phyloP scores from a whole-genome alignment of 1,140 invertebrate genomes.

The Drosophila saltans region DNA sequence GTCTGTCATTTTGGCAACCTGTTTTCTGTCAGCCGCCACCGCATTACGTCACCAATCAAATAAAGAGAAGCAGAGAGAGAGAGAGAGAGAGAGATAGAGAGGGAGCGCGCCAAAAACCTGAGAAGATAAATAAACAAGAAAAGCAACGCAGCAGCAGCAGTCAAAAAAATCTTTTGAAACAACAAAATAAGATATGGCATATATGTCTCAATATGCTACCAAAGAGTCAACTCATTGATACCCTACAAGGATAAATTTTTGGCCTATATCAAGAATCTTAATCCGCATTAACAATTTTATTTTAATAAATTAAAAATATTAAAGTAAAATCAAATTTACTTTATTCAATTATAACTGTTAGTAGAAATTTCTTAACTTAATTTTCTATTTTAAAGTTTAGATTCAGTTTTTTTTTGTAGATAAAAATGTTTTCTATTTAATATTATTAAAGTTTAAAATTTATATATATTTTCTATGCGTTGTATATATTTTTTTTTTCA shows the following conservation, averaged over 20 bases:
- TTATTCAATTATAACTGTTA: too few species aligned
- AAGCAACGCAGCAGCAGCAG: neutral
- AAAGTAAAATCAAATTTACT: too few species aligned
- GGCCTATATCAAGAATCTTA: too few species aligned
- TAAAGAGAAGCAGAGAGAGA: slow-evolving; percentile 8
- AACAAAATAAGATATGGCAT: slow-evolving; percentile 8
- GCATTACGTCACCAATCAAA: slow-evolving; percentile 49
- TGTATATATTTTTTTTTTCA: too few species aligned
- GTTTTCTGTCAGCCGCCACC: slow-evolving; percentile 26
- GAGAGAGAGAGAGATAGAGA: slow-evolving; percentile 2
- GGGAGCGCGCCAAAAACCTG: slow-evolving; percentile 1
- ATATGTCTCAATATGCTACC: neutral
- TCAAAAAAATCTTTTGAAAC: slow-evolving; percentile 8
- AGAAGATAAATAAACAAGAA: slow-evolving; percentile 12
- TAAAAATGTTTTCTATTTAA: too few species aligned
- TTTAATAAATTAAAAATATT: too few species aligned
- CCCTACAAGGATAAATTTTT: neutral
- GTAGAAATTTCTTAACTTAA: too few species aligned
- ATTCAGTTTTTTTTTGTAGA: too few species aligned
- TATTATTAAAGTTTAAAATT: too few species aligned
- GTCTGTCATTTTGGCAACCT: slow-evolving; percentile 59
- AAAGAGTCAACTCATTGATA: neutral
- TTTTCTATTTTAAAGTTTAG: too few species aligned
- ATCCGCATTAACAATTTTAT: too few species aligned
- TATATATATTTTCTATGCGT: too few species aligned